phyloP scores from a whole-genome alignment of 2,888 invertebrate genomes.

The Chrysomela aeneicollis region DNA sequence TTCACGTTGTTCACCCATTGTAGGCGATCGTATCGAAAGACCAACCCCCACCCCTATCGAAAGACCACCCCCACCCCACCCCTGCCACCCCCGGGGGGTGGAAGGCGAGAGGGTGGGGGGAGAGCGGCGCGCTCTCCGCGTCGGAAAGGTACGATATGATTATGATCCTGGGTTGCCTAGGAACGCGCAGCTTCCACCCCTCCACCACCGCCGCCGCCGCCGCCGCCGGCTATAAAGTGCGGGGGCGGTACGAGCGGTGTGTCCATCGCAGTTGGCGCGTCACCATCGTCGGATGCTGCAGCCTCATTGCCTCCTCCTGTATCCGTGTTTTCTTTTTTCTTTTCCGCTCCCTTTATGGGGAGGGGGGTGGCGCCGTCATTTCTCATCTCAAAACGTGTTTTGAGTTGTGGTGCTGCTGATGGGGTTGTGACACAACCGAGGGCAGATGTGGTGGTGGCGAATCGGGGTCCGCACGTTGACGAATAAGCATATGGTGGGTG shows the following conservation, averaged over 20 bases:
- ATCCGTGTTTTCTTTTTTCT: not conserved
- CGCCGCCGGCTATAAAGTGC: slow-evolving; percentile 51
- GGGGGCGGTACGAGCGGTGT: slow-evolving; percentile 49
- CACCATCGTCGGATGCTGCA: slow-evolving; percentile 24
- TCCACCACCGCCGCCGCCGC: slow-evolving; percentile 55
- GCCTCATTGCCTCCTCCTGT: not conserved
- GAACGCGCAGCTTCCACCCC: slow-evolving; percentile 60
- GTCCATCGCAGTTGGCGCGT: slow-evolving; percentile 32
- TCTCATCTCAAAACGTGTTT: too few relatives aligned
- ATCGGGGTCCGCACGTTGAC: too few relatives aligned
- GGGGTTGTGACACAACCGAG: too few relatives aligned
- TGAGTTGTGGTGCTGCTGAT: too few relatives aligned
- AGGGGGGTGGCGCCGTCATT: too few relatives aligned
- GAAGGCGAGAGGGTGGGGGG: slow-evolving; percentile 46
- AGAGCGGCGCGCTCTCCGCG: slow-evolving; percentile 12
- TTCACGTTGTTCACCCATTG: not conserved
- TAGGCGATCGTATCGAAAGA: slow-evolving; percentile 48
- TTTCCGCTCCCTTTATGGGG: too few relatives aligned
- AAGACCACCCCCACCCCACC: slow-evolving; percentile 26
- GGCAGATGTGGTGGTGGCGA: too few relatives aligned
- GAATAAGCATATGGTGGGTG: too few relatives aligned
- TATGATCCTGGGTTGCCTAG: slow-evolving; percentile 61
- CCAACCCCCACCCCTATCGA: slow-evolving; percentile 47
- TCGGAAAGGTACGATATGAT: slow-evolving; percentile 58
- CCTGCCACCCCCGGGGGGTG: slow-evolving; percentile 39